Evolutionary conservation across 2,888 invertebrate species (phyloP).

Genomic region (Drosophila colorata): DNA sequence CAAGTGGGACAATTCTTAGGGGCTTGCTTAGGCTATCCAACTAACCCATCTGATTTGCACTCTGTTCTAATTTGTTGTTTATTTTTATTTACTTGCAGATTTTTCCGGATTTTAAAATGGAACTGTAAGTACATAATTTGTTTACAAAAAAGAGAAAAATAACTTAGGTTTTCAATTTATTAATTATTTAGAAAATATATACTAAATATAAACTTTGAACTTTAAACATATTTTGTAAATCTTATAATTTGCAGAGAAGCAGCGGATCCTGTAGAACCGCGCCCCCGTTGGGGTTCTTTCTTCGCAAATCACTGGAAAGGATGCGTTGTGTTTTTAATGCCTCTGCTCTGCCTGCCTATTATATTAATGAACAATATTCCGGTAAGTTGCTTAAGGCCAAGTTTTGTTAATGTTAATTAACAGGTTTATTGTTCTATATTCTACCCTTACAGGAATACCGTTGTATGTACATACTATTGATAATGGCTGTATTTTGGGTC

Average conservation of each 20-base stretch:
- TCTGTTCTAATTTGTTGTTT: constrained; percentile 24
- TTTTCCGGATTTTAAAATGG: constrained; percentile 70
- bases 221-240: neutral
- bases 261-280: constrained; percentile 59
- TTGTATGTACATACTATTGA: constrained; percentile 92
- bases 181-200: neutral
- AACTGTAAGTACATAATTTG: constrained; percentile 68
- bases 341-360: constrained; percentile 89
- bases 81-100: constrained; percentile 52
- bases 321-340: constrained; percentile 89
- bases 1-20: constrained; percentile 1
- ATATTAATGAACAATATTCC: constrained; percentile 87
- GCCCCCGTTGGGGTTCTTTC: constrained; percentile 83
- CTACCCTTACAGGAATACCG: constrained; percentile 86
- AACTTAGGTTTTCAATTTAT: too few relatives aligned
- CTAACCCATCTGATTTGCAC: neutral
- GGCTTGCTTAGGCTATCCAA: constrained; percentile 25
- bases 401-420: neutral
- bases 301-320: constrained; percentile 91
- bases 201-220: too few relatives aligned
- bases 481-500: constrained; percentile 95
- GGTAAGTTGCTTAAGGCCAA: constrained; percentile 83
- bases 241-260: constrained; percentile 62
- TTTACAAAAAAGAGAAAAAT: neutral
- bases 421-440: constrained; percentile 47